A percentile compares a stretch with the other conserved stretches of the same genome.
Conservation (phyloP, 2,113 vertebrate genomes). For the Choloepus hoffmanni region DNA sequence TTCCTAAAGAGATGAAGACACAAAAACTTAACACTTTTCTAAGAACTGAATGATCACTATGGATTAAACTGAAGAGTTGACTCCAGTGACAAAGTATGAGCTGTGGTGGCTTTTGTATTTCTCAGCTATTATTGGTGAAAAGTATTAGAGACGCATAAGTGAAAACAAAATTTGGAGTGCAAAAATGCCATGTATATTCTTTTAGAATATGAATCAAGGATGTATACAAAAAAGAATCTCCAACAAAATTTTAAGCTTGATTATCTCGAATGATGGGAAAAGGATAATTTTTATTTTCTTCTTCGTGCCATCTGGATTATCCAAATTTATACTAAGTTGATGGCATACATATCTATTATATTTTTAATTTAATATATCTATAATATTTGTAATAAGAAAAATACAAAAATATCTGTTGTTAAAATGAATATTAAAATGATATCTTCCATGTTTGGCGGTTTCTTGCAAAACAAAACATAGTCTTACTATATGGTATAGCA, state of each 20-base stretch:
- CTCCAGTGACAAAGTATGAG: background rate
- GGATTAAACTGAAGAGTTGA: background rate
- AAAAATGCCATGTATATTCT: background rate
- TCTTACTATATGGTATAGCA: background rate
- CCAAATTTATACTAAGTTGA: background rate
- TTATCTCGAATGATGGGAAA: background rate
- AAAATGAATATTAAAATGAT: background rate
- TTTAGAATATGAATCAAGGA: background rate
- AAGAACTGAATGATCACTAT: background rate
- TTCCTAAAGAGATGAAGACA: background rate
- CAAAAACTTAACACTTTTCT: background rate
- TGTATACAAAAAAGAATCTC: background rate
- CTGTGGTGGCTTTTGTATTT: background rate
- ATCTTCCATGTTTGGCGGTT: background rate
- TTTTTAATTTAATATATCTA: background rate
- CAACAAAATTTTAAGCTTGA: background rate
- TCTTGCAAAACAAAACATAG: background rate
- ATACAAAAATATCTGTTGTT: background rate
- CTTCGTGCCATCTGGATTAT: background rate
- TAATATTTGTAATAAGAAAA: background rate
- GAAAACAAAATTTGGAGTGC: background rate
- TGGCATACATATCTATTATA: background rate
- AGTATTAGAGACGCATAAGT: background rate
- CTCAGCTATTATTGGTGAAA: background rate
- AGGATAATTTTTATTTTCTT: background rate